Percentiles rank a stretch among this genome's conserved stretches.
These are phyloP conservation scores for Sinella curviseta DNA, from an alignment of 1,140 invertebrate genomes.

Conservation along the genomic window DNA sequence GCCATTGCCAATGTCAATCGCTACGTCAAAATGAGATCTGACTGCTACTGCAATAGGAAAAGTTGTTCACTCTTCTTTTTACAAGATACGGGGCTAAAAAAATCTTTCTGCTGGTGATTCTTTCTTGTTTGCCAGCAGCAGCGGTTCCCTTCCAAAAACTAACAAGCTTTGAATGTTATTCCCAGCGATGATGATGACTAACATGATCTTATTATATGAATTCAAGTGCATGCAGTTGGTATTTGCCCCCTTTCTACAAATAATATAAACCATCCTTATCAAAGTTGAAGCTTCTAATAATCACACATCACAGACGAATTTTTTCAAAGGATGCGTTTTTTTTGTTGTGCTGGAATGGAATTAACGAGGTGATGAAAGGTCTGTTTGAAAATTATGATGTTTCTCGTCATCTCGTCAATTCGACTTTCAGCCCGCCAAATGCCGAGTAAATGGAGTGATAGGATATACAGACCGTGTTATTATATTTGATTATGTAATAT, in stretches of 20 bases:
- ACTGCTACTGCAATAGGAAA: neutral
- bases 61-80: neutral
- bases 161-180: slow-evolving; percentile 3
- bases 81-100: neutral
- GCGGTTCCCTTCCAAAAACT: neutral
- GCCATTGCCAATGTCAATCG: neutral
- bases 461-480: neutral
- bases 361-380: slow-evolving; percentile 12
- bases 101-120: neutral
- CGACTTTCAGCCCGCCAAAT: neutral
- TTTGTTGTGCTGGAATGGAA: neutral
- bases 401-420: neutral
- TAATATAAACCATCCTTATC: neutral
- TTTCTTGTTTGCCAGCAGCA: neutral
- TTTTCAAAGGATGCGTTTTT: neutral
- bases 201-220: neutral
- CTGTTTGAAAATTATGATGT: neutral
- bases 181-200: neutral
- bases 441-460: neutral
- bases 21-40: neutral
- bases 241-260: neutral
- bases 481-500: neutral
- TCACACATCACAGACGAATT: neutral
- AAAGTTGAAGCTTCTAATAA: neutral
- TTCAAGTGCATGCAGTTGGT: neutral